Conservation (phyloP, 2,113 vertebrate genomes). For the Phaethornis superciliosus region DNA sequence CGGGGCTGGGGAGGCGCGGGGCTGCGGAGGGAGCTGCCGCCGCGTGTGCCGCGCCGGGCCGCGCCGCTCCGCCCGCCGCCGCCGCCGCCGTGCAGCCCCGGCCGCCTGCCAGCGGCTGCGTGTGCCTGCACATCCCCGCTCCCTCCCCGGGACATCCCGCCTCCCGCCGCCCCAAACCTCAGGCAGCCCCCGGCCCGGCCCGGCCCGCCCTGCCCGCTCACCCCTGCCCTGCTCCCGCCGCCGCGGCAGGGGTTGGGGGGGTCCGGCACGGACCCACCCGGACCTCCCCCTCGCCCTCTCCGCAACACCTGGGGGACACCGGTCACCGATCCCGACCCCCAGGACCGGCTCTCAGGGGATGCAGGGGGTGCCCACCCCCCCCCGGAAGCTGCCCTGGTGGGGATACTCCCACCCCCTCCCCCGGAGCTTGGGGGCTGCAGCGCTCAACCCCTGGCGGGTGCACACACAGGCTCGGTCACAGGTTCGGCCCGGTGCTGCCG, state of each 20-base stretch:
- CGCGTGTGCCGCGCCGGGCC: background rate
- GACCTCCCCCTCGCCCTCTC: no score
- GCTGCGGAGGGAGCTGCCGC: conserved; percentile 21
- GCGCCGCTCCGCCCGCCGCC: background rate
- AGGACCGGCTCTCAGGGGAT: background rate
- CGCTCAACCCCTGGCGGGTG: background rate
- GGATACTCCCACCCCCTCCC: background rate
- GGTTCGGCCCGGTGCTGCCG: background rate
- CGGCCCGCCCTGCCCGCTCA: conserved; percentile 3
- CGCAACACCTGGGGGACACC: no score
- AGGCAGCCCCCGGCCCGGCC: background rate
- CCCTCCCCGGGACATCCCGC: conserved; percentile 43
- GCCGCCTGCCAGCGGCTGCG: conserved; percentile 64
- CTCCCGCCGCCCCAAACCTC: background rate
- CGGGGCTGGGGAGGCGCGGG: conserved; percentile 9
- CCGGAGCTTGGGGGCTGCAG: background rate
- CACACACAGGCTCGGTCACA: background rate
- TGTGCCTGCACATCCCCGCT: conserved; percentile 60
- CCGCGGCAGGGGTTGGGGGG: background rate
- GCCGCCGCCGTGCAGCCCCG: conserved; percentile 36
- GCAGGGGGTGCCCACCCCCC: background rate
- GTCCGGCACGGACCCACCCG: background rate
- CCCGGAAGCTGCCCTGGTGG: background rate
- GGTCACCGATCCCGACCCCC: background rate
- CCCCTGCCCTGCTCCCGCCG: conserved; percentile 29